Evolutionary conservation across 1,140 invertebrate genomes (phyloP).

Genomic region (Penaeus vannamei): DNA sequence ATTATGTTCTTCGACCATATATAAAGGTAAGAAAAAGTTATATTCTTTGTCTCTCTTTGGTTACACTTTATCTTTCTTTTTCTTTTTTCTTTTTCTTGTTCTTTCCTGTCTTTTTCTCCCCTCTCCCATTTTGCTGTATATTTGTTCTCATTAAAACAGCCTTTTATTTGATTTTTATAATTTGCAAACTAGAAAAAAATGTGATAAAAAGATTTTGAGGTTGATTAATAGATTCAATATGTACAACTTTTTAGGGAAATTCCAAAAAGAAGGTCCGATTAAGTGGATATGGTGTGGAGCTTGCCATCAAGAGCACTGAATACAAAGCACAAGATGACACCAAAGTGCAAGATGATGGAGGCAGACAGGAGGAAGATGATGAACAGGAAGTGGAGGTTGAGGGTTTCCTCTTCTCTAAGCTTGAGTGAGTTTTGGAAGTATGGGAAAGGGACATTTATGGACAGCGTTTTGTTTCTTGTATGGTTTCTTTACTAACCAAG

Average conservation of each 20-base stretch:
- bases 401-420: constrained; percentile 86
- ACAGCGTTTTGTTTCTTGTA: no score
- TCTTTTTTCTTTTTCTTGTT: no score
- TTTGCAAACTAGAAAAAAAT: no score
- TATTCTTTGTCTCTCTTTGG: constrained; percentile 8
- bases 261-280: constrained; percentile 79
- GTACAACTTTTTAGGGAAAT: constrained; percentile 73
- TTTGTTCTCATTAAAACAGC: no score
- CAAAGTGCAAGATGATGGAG: constrained; percentile 74
- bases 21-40: constrained; percentile 75
- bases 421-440: constrained; percentile 67
- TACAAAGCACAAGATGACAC: constrained; percentile 95
- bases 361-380: constrained; percentile 75
- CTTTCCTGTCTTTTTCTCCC: no score
- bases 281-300: constrained; percentile 97
- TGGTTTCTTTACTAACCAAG: no score
- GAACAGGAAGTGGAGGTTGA: constrained; percentile 82
- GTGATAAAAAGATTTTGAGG: no score
- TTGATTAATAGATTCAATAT: no score
- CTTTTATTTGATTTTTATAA: no score
- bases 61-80: background rate
- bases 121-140: no score
- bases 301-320: constrained; percentile 99
- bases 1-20: constrained; percentile 91
- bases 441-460: no score